Evolutionary conservation across 2,113 vertebrate species (phyloP).

Genomic region (Chauna torquata): DNA sequence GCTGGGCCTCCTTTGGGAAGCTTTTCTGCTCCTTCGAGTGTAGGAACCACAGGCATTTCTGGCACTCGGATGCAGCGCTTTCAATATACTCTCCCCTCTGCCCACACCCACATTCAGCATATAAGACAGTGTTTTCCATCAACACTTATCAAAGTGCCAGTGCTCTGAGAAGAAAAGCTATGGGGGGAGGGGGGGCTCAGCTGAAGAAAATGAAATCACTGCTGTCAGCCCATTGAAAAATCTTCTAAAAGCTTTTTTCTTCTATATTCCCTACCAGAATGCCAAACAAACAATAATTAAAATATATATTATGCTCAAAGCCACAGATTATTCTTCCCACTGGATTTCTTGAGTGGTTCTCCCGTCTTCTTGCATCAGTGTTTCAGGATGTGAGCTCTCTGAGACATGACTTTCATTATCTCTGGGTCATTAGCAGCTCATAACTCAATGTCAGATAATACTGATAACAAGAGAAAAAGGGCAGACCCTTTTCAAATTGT

Average conservation of each 20-base stretch:
- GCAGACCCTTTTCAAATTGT: conserved; percentile 53
- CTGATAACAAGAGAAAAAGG: conserved; percentile 61
- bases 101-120: conserved; percentile 35
- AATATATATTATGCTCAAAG: conserved; percentile 53
- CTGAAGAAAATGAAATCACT: conserved; percentile 27
- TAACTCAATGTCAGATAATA: conserved; percentile 62
- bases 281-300: conserved; percentile 57
- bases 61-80: neutral
- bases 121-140: conserved; percentile 51
- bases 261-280: conserved; percentile 1
- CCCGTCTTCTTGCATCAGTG: conserved; percentile 54
- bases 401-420: conserved; percentile 65
- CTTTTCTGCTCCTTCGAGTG: neutral
- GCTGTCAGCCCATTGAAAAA: neutral
- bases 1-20: neutral
- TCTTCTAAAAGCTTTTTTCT: conserved; percentile 32
- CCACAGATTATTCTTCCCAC: conserved; percentile 54
- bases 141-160: conserved; percentile 44
- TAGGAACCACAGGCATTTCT: conserved; percentile 52
- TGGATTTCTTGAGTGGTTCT: conserved; percentile 61
- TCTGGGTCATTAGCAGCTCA: conserved; percentile 67
- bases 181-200: neutral
- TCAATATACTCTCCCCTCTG: conserved; percentile 6
- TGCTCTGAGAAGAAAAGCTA: conserved; percentile 28
- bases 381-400: conserved; percentile 42